Percentiles rank a stretch among this genome's conserved stretches.
These are phyloP conservation scores for Petroica traversi DNA, from an alignment of 2,113 vertebrate species.

Conservation along the genomic window DNA sequence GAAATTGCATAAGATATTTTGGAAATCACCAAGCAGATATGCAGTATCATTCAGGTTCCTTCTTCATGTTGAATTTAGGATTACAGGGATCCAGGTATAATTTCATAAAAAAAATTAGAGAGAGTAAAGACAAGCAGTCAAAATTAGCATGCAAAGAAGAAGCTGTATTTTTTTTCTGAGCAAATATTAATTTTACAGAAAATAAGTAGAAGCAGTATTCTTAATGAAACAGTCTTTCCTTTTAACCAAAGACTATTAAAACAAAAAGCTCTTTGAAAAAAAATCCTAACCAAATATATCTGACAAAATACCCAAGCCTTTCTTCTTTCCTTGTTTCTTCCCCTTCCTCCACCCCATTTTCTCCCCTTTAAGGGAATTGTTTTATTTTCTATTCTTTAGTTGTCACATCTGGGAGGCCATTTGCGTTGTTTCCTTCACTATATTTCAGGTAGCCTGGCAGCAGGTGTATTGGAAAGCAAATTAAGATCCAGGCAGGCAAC, in stretches of 20 bases:
- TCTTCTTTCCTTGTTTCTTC: not conserved
- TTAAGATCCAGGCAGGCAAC: not conserved
- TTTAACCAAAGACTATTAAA: not conserved
- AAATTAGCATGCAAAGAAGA: not conserved
- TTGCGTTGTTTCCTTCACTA: not conserved
- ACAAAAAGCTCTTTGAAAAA: not conserved
- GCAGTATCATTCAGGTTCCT: not conserved
- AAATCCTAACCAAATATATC: not conserved
- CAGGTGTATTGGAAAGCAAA: not conserved
- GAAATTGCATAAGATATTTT: not conserved
- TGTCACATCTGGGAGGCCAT: not conserved
- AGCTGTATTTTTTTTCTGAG: not conserved
- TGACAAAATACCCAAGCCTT: not conserved
- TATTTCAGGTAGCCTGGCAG: not conserved
- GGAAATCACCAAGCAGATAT: not conserved
- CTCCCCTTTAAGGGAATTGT: not conserved
- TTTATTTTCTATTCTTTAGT: not conserved
- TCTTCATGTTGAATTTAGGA: not conserved
- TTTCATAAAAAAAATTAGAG: not conserved
- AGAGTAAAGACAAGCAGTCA: not conserved
- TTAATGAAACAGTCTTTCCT: not conserved
- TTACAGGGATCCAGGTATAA: not conserved
- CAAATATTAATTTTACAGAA: not conserved
- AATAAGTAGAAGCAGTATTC: not conserved
- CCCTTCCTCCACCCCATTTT: fast-evolving